Percentiles rank a stretch among this genome's conserved stretches.
Evolutionary conservation across 2,797 vertebrate species (phyloP).

Genomic region (Acridotheres tristis): DNA sequence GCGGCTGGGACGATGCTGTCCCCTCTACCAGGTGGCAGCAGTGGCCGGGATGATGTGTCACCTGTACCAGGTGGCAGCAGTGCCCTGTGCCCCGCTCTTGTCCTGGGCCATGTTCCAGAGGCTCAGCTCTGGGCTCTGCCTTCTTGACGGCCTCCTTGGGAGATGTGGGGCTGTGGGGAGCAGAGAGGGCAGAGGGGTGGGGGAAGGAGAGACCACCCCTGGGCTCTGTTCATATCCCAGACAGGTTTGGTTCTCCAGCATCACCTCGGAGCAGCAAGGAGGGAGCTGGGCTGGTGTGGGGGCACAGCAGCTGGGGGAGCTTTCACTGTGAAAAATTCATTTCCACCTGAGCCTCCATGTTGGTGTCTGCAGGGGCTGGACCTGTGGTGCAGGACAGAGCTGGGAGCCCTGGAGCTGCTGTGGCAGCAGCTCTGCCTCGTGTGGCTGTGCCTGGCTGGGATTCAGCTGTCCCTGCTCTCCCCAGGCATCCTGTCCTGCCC

Average conservation of each 20-base stretch:
- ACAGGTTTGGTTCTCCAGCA: neutral
- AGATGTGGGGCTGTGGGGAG: neutral
- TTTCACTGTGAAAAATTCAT: neutral
- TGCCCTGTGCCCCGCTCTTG: neutral
- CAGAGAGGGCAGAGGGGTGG: neutral
- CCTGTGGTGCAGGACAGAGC: neutral
- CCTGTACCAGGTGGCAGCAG: neutral
- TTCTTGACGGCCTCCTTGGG: neutral
- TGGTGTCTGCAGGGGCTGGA: neutral
- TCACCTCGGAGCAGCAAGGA: neutral
- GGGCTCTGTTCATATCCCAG: rapidly evolving
- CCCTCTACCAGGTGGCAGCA: neutral
- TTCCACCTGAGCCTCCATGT: rapidly evolving
- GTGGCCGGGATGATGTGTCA: neutral
- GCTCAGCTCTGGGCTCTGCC: neutral
- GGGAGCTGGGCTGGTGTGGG: neutral
- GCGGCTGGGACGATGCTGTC: no score
- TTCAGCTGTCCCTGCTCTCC: neutral
- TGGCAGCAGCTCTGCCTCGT: neutral
- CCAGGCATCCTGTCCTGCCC: neutral
- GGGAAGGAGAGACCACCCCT: neutral
- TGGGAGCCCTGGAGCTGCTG: neutral
- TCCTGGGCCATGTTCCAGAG: neutral
- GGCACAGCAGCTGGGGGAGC: neutral
- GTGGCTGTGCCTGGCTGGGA: neutral